Base-by-base conservation (phyloP, 2,888 invertebrate genomes). In the Erebia palarica region DNA sequence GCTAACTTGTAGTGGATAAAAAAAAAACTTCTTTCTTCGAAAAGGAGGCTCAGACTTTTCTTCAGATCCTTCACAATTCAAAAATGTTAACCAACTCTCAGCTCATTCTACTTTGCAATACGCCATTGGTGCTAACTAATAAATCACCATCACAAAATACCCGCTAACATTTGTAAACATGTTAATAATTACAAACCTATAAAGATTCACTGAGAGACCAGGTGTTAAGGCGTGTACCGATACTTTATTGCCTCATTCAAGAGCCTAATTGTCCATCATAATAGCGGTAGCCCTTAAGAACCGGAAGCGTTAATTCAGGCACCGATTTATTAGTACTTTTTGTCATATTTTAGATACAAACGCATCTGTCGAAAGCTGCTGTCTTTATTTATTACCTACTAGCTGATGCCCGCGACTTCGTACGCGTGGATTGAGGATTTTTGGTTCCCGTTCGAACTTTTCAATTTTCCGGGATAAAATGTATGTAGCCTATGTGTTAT, bases 201-300 rank as follows among this genome's bases (percentile, higher is more conserved):
- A 70, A 73, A 59, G 60, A 71, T 60, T 44, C n/a, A 65, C 10
- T 16, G 36, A 66, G 72, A 58, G 61, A 69, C 78, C 78, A 78
- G 78, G 77, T 78, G 78, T 74, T 68, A 68, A 59, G 74, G 76
- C 75, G 72, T 75, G 73, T 73, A 76, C 67, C 75, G 73, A 75
- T 75, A 71, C 65, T 71, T 76, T 73, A 73, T 74, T 66, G 60
- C 61, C 57, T 71, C 44, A 66, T 58, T 66, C 57, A 57, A 66
- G 66, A 58, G 66, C 44, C 57, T 47, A 66, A 66, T 66, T 57
- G 66, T 57, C 65, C 65, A 8, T 14, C 42, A 65, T 65, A 75
- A 75, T 73, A 60, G 73, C 67, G 73, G 72, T 65, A 68, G 70
- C 69, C 71, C 77, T 77, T 70, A 67, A 75, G 51, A 42, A 76